These are phyloP conservation scores for Phymorhynchus buccinoides DNA, from an alignment of 1,140 invertebrate species.

Conservation along the genomic window DNA sequence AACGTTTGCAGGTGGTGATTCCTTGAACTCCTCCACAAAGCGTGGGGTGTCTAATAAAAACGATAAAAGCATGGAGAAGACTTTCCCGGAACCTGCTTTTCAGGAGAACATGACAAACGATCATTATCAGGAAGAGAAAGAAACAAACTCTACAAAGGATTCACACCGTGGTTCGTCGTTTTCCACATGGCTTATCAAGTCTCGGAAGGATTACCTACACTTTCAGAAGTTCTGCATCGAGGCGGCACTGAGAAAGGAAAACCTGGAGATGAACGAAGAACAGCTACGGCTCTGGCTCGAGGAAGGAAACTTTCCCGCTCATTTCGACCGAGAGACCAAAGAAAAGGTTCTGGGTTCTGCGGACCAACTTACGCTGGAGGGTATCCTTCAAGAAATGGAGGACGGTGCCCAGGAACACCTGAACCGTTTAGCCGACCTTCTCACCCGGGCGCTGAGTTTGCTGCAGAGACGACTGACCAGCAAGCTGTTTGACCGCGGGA, in stretches of 20 bases:
- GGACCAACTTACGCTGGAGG: not conserved
- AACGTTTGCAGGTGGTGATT: no score
- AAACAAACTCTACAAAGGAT: no score
- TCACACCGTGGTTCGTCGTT: no score
- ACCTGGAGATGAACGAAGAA: not conserved
- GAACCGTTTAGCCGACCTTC: not conserved
- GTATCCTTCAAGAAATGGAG: not conserved
- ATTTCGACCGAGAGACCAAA: not conserved
- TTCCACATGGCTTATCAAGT: no score
- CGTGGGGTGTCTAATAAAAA: not conserved
- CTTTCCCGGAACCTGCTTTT: no score
- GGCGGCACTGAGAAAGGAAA: not conserved
- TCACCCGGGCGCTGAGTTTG: not conserved
- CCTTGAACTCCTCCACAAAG: not conserved
- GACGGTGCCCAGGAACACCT: not conserved
- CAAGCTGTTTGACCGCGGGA: constrained; percentile 8
- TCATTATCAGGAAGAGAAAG: no score
- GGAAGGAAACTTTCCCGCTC: no score
- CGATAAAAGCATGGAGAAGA: not conserved
- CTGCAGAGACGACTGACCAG: not conserved
- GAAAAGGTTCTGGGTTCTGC: not conserved
- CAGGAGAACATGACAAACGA: no score
- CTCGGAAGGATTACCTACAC: no score
- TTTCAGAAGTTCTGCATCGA: no score
- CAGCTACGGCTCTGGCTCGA: not conserved